A percentile compares a stretch with the other conserved stretches of the same genome.
These are phyloP conservation scores for Mormyrus lacerda DNA, from an alignment of 2,113 vertebrate species.

Conservation along the genomic window DNA sequence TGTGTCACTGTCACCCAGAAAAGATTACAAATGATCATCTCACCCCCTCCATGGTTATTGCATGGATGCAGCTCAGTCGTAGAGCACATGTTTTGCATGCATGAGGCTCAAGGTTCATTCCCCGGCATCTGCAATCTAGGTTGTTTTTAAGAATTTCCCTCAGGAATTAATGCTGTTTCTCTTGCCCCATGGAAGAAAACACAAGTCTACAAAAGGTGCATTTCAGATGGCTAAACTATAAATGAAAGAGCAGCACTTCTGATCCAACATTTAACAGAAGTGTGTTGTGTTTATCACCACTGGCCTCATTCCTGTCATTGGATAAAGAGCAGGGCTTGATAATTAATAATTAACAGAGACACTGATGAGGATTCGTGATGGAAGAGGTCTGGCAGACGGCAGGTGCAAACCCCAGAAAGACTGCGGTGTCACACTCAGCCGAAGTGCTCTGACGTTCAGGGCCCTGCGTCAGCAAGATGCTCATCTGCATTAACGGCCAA, in stretches of 20 bases:
- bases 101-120: neutral
- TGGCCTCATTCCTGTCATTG: neutral
- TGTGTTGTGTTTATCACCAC: neutral
- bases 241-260: neutral
- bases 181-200: neutral
- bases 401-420: neutral
- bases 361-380: neutral
- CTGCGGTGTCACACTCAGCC: neutral
- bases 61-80: slow-evolving; percentile 28
- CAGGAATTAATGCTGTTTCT: neutral
- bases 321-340: neutral
- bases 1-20: neutral
- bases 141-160: neutral
- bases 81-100: slow-evolving; percentile 26
- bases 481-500: neutral
- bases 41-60: too few relatives aligned
- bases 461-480: neutral
- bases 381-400: neutral
- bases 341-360: neutral
- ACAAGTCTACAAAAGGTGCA: neutral
- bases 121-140: neutral
- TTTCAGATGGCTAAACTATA: neutral
- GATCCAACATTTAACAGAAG: neutral
- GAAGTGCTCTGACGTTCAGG: neutral
- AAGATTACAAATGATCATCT: neutral